phyloP scores from a whole-genome alignment of 2,888 invertebrate species.

The Acholoe squamosa region DNA sequence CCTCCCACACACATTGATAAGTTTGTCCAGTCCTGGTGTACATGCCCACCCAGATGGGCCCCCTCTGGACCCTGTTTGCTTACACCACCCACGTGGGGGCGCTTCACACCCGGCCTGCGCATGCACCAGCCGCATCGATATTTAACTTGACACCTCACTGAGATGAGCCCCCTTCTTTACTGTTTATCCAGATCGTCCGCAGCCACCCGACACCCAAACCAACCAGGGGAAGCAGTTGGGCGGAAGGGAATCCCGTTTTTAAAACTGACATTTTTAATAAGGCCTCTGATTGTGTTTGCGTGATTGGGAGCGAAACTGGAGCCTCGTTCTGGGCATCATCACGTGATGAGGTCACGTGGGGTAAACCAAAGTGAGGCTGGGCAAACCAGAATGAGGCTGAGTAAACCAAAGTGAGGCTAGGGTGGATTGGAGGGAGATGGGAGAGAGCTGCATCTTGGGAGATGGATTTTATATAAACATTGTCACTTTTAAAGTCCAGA shows the following conservation, averaged over 20 bases:
- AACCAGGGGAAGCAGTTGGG: neutral
- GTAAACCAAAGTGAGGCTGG: neutral
- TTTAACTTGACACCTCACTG: constrained; percentile 57
- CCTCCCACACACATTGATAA: neutral
- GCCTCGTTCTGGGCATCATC: constrained; percentile 41
- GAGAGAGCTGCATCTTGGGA: constrained; percentile 37
- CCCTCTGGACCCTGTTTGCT: constrained; percentile 38
- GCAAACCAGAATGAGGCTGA: neutral
- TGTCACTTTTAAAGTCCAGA: constrained; percentile 43
- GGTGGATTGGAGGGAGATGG: neutral
- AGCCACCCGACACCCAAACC: neutral
- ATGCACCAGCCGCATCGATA: constrained; percentile 5
- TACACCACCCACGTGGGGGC: constrained; percentile 13
- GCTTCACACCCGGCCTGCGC: constrained; percentile 48
- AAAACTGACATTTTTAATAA: constrained; percentile 61
- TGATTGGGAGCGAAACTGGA: constrained; percentile 52
- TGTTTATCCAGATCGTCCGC: constrained; percentile 20
- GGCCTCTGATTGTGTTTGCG: constrained; percentile 45
- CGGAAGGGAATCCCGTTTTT: constrained; percentile 14
- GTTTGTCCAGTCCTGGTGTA: constrained; percentile 16
- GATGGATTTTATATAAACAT: constrained; percentile 30
- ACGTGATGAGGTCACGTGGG: constrained; percentile 59
- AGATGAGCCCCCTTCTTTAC: constrained; percentile 1
- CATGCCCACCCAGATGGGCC: neutral
- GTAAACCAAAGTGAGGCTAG: no score